Evolutionary conservation across 2,797 vertebrate genomes (phyloP), one percentile per base, ranked within the genome.

Genomic region (Clarias platycephalus): DNA sequence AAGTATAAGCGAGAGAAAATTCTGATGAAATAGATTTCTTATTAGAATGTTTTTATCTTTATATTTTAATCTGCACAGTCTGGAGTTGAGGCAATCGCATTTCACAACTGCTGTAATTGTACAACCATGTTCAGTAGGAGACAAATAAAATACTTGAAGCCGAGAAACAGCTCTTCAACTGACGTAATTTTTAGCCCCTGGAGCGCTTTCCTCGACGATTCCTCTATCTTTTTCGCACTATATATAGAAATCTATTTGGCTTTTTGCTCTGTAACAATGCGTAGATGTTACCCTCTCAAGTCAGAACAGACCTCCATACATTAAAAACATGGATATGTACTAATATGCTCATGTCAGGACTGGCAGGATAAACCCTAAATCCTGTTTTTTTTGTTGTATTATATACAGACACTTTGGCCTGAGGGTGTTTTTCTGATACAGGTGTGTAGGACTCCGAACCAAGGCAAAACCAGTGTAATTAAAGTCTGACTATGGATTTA

Each of bases 261-360:
- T 8, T 78, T 78, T 12, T 15, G 10, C 26, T 37, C 13, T 71
- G 12, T 40, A 20, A 40, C 16, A 28, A 31, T 55, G 18, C 55
- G 1, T 0, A 10, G 55, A 16, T 70, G 31, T 64, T 55, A 20
- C 20, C 74, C 87, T 76, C 63, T 83, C 80, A 84, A 87, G 83
- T 77, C 74, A 80, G 40, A 82, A 49, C 58, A 80, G 2, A 60
- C 13, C 37, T 75, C 34, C 44, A 10, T 60, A 58, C 9, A 24
- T 86, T 40, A 40, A 62, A 68, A 80, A 62, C 37, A 72, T 6
- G 15, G 4, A n/a, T 57, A n/a, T 4, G 18, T 74, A 24, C 31
- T 81, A 68, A 79, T 68, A 66, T 40, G 40, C 7, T 78, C 84
- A 79, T 80, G 87, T 82, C 81, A 68, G 72, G 72, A 64, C 85